Percentiles rank a stretch among this genome's conserved stretches.
Evolutionary conservation across 2,888 invertebrate species (phyloP).

Genomic region (Nomada ruficornis): DNA sequence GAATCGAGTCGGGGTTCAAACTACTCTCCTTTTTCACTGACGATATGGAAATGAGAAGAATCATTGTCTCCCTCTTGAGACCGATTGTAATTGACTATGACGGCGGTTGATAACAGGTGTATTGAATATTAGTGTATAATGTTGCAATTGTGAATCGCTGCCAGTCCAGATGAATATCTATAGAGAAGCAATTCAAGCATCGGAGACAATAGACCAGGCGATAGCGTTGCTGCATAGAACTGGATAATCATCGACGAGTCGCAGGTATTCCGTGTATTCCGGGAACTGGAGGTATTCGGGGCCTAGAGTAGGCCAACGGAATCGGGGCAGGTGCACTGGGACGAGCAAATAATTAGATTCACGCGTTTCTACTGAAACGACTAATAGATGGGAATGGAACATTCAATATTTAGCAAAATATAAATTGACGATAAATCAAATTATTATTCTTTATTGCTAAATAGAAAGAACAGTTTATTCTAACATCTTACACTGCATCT

Average conservation of each 20-base stretch:
- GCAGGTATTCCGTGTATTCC: constrained; percentile 52
- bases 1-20: too few relatives aligned
- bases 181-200: constrained; percentile 45
- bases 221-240: constrained; percentile 59
- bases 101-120: background rate
- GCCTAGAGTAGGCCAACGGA: constrained; percentile 42
- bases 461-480: too few relatives aligned
- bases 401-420: background rate
- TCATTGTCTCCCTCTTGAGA: background rate
- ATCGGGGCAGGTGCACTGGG: constrained; percentile 19
- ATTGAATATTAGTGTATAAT: constrained; percentile 36
- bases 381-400: background rate
- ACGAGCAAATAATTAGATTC: constrained; percentile 36
- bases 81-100: background rate
- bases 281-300: constrained; percentile 55
- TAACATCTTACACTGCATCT: too few relatives aligned
- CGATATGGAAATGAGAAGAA: too few relatives aligned
- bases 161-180: constrained; percentile 37
- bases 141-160: constrained; percentile 35
- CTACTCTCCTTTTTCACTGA: too few relatives aligned
- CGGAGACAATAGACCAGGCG: constrained; percentile 51
- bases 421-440: background rate
- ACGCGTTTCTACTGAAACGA: background rate
- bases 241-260: constrained; percentile 63
- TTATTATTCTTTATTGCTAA: background rate